A percentile compares a stretch with the other conserved stretches of the same genome.
phyloP scores from a whole-genome alignment of 1,140 invertebrate species.

The Hetaerina americana region DNA sequence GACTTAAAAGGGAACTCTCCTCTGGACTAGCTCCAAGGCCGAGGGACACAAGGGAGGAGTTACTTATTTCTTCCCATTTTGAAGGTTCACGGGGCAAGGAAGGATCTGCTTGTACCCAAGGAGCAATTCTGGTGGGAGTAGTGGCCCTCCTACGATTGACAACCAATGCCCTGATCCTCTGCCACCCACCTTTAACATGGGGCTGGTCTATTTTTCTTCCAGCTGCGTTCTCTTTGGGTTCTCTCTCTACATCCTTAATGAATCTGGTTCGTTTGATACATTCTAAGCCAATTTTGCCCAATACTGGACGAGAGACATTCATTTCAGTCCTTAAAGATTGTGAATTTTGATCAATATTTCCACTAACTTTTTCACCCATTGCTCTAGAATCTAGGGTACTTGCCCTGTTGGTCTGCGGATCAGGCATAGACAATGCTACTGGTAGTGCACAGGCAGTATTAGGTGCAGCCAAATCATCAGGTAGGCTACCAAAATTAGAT shows the following conservation, averaged over 20 bases:
- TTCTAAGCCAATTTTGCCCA: neutral
- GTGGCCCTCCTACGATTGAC: neutral
- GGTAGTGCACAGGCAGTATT: neutral
- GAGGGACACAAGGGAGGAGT: neutral
- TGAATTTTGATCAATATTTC: too few relatives aligned
- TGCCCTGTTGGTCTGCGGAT: neutral
- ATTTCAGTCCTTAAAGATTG: neutral
- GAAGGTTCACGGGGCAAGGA: neutral
- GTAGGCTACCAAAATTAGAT: neutral
- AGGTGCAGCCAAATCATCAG: neutral
- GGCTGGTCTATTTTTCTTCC: neutral
- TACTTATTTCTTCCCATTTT: neutral
- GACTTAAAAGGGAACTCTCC: neutral
- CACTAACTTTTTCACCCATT: neutral
- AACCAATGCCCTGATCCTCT: neutral
- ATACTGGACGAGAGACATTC: neutral
- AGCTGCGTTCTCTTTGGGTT: neutral
- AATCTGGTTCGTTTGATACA: neutral
- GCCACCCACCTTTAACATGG: neutral
- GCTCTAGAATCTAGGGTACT: neutral
- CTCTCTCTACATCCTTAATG: neutral
- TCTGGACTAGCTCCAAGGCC: neutral
- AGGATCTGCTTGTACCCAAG: neutral
- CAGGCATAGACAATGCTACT: neutral
- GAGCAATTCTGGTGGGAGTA: neutral